A percentile compares a stretch with the other conserved stretches of the same genome.
phyloP scores from a whole-genome alignment of 2,113 vertebrate species.

The Caloenas nicobarica region DNA sequence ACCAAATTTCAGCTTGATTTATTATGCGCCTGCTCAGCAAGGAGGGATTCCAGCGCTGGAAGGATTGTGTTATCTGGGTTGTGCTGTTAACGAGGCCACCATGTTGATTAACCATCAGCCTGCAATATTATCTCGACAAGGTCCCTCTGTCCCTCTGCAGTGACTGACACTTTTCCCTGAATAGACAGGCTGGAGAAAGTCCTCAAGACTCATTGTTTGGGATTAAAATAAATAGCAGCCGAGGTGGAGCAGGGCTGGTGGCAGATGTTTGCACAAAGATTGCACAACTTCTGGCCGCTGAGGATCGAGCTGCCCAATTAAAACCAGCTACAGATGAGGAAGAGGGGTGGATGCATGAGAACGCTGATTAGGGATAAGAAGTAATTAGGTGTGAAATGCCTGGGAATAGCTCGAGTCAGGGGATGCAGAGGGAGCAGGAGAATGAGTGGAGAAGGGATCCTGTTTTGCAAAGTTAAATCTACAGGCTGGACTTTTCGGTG shows the following conservation, averaged over 20 bases:
- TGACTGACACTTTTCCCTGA: not conserved
- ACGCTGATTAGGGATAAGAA: not conserved
- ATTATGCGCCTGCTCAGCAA: not conserved
- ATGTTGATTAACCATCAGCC: not conserved
- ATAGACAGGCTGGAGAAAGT: not conserved
- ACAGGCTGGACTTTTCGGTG: rapidly evolving
- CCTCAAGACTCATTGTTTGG: not conserved
- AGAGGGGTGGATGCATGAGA: not conserved
- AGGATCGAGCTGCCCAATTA: not conserved
- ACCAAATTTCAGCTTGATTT: not conserved
- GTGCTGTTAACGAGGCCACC: not conserved
- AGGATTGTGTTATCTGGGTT: not conserved
- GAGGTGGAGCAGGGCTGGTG: constrained; percentile 12
- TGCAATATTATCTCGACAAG: not conserved
- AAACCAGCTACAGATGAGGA: constrained; percentile 3
- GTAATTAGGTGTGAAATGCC: constrained; percentile 7
- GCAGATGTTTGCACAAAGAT: not conserved
- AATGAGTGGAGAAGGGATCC: not conserved
- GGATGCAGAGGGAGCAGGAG: not conserved
- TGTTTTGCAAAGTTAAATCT: rapidly evolving
- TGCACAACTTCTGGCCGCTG: not conserved
- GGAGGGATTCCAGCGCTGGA: not conserved
- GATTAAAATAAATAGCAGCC: not conserved
- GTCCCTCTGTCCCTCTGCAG: not conserved
- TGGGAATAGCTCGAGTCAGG: not conserved